A percentile compares a stretch with the other conserved stretches of the same genome.
phyloP scores from a whole-genome alignment of 1,140 invertebrate species.

The Eriocheir sinensis region DNA sequence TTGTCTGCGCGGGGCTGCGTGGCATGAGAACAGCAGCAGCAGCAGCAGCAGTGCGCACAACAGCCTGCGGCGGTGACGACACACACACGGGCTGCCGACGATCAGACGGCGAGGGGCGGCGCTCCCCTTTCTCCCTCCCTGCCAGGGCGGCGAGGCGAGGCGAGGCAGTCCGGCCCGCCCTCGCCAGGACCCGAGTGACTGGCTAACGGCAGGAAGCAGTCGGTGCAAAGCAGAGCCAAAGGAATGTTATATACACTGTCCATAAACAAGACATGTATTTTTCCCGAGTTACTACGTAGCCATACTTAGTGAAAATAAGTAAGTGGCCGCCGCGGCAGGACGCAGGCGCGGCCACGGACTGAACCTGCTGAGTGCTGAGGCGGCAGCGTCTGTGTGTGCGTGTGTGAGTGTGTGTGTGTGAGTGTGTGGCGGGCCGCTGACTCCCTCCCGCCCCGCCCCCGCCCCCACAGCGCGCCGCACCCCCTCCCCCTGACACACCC shows the following conservation, averaged over 20 bases:
- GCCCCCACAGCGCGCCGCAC: not conserved
- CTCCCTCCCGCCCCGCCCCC: not conserved
- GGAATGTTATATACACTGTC: conserved; percentile 23
- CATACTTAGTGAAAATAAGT: not conserved
- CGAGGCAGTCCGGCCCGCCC: not conserved
- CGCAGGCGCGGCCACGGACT: not conserved
- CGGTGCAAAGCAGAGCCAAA: not conserved
- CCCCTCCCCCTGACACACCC: not conserved
- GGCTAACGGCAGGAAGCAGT: not conserved
- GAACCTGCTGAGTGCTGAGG: not conserved
- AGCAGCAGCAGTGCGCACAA: too few species aligned
- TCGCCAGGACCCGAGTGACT: not conserved
- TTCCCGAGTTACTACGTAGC: not conserved
- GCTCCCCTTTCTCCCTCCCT: not conserved
- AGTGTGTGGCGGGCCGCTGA: conserved; percentile 17
- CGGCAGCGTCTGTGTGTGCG: not conserved
- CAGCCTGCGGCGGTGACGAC: not conserved
- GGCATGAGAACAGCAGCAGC: not conserved
- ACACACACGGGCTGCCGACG: not conserved
- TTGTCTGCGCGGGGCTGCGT: not conserved
- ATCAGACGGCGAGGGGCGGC: not conserved
- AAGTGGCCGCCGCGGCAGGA: not conserved
- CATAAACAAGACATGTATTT: conserved; percentile 10
- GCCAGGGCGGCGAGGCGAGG: too few species aligned
- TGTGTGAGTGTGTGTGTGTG: not conserved